These are phyloP conservation scores for Odobenus rosmarus DNA, from an alignment of 2,113 vertebrate species.

Conservation along the genomic window DNA sequence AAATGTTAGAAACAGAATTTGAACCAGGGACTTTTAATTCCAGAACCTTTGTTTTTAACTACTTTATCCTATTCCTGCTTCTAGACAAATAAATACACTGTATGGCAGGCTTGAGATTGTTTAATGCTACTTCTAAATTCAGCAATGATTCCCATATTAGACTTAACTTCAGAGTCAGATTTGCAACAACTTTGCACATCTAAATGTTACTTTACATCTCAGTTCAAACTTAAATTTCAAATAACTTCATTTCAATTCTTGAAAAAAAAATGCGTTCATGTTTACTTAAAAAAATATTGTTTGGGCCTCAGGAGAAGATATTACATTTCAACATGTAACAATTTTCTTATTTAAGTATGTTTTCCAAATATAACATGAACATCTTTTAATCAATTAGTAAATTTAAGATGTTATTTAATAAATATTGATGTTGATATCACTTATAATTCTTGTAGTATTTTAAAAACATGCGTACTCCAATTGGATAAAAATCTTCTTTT, in stretches of 20 bases:
- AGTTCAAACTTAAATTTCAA: slow-evolving; percentile 17
- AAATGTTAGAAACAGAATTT: not conserved
- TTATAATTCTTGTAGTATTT: slow-evolving; percentile 27
- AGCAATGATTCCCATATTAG: not conserved
- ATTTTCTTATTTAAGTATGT: not conserved
- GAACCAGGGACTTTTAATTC: not conserved
- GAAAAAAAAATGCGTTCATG: not conserved
- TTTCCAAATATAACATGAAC: not conserved
- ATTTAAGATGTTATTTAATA: slow-evolving; percentile 48
- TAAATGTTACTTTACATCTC: not conserved
- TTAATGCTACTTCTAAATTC: not conserved
- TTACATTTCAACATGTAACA: not conserved
- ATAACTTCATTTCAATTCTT: not conserved
- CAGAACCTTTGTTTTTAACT: not conserved
- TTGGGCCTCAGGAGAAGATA: not conserved
- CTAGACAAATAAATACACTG: not conserved
- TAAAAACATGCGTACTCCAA: not conserved
- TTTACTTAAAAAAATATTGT: not conserved
- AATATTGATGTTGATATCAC: slow-evolving; percentile 32
- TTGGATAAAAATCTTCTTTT: slow-evolving; percentile 53
- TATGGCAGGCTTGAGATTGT: not conserved
- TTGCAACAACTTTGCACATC: not conserved
- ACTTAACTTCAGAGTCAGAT: not conserved
- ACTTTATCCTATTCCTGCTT: not conserved
- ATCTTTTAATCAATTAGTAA: not conserved